These are phyloP conservation scores for Hypercompe scribonia DNA, from an alignment of 2,888 invertebrate genomes.

Conservation along the genomic window DNA sequence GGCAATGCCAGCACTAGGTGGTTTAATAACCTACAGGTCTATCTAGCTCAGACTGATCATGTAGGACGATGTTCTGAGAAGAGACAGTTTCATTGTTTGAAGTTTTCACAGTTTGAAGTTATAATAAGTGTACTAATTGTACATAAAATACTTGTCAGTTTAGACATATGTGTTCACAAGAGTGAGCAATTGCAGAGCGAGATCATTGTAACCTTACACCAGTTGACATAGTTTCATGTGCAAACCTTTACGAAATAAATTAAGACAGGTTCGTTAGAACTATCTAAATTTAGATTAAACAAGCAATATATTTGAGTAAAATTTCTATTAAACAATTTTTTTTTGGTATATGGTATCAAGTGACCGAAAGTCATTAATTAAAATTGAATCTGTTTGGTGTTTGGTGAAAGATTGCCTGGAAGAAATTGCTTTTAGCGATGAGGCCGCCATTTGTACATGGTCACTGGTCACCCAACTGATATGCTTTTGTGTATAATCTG, in stretches of 20 bases:
- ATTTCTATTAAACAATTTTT: neutral
- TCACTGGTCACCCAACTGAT: too few relatives aligned
- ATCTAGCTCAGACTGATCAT: too few relatives aligned
- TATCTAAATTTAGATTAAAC: conserved; percentile 33
- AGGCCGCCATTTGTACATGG: too few relatives aligned
- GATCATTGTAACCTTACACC: conserved; percentile 37
- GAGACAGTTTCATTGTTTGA: neutral
- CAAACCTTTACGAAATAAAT: conserved; percentile 32
- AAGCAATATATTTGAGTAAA: neutral
- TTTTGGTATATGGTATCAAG: too few relatives aligned
- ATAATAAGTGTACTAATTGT: neutral
- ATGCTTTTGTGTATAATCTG: too few relatives aligned
- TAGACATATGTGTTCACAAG: conserved; percentile 11
- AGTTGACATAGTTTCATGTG: conserved; percentile 25
- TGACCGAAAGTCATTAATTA: too few relatives aligned
- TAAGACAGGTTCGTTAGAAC: conserved; percentile 32
- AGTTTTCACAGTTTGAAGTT: neutral
- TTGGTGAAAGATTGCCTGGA: too few relatives aligned
- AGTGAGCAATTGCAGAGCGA: conserved; percentile 34
- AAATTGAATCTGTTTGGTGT: too few relatives aligned
- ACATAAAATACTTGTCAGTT: neutral
- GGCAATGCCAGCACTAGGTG: too few relatives aligned
- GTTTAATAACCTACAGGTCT: too few relatives aligned
- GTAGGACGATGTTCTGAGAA: too few relatives aligned
- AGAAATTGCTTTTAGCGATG: too few relatives aligned